Conservation (phyloP, 1,140 invertebrate species). For the Drosophila cardini region DNA sequence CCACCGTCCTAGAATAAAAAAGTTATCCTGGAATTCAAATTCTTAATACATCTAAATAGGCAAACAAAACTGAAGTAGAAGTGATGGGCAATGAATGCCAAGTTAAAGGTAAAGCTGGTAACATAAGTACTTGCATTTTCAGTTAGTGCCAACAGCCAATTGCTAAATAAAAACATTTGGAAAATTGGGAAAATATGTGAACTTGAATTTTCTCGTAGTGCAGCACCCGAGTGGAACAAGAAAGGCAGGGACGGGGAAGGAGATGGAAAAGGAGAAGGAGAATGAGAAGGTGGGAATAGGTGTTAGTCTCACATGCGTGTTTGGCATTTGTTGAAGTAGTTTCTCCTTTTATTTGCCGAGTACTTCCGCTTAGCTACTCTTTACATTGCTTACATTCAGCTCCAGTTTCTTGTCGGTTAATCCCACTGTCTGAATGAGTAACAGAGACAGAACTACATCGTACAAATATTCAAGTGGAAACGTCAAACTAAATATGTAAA, state of each 20-base stretch:
- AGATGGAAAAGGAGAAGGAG: background rate
- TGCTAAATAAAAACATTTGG: too few species aligned
- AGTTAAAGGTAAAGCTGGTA: too few species aligned
- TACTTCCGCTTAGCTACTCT: conserved; percentile 60
- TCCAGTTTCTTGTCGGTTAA: conserved; percentile 24
- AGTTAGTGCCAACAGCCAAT: too few species aligned
- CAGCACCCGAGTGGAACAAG: background rate
- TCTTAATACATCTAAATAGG: too few species aligned
- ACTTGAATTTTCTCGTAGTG: too few species aligned
- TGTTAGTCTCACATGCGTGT: conserved; percentile 4
- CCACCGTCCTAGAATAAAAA: too few species aligned
- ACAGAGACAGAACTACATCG: conserved; percentile 12
- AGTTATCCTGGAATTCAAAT: too few species aligned
- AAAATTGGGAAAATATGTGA: too few species aligned
- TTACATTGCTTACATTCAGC: conserved; percentile 55
- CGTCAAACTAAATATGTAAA: conserved; percentile 3
- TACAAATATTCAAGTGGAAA: conserved; percentile 22
- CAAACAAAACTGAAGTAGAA: too few species aligned
- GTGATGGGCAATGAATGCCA: too few species aligned
- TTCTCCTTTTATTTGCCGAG: conserved; percentile 52
- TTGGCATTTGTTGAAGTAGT: conserved; percentile 21
- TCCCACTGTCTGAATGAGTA: conserved; percentile 4
- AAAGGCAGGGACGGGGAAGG: background rate
- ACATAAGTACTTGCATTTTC: too few species aligned
- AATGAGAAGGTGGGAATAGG: background rate